These are phyloP conservation scores for Sebastolobus altivelis DNA, from an alignment of 2,797 vertebrate genomes.

Conservation along the genomic window DNA sequence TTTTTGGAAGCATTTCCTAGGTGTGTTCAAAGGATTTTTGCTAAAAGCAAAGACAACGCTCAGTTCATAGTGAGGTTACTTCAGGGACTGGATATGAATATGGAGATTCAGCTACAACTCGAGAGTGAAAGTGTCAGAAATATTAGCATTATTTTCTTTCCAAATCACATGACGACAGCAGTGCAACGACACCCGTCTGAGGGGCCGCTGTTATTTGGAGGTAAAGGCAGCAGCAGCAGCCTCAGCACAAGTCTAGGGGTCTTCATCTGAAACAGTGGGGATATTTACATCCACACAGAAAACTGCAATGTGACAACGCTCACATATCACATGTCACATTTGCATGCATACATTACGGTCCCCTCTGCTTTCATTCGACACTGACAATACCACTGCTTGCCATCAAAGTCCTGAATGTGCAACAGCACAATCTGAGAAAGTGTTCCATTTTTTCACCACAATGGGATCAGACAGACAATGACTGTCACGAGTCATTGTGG, in stretches of 20 bases:
- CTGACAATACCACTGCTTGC: constrained; percentile 3
- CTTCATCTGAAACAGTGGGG: constrained; percentile 23
- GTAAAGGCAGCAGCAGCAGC: constrained; percentile 1
- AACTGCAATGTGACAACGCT: constrained; percentile 26
- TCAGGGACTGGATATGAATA: constrained; percentile 11
- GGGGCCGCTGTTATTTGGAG: constrained; percentile 12
- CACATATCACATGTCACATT: constrained; percentile 38
- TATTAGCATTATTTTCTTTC: constrained; percentile 19
- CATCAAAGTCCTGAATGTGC: constrained; percentile 23
- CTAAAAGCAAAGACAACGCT: constrained; percentile 13
- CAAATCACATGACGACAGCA: not conserved
- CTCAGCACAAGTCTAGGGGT: constrained; percentile 5
- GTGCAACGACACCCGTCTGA: not conserved
- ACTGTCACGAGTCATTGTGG: constrained; percentile 18
- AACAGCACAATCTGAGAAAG: constrained; percentile 28
- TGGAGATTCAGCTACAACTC: not conserved
- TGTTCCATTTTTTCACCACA: constrained; percentile 19
- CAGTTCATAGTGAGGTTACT: constrained; percentile 15
- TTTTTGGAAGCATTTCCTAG: not conserved
- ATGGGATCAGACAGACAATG: constrained; percentile 24
- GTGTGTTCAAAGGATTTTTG: not conserved
- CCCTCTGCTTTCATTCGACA: constrained; percentile 24
- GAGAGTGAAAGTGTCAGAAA: constrained; percentile 1
- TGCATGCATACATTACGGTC: constrained; percentile 43
- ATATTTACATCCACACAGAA: constrained; percentile 34